Conservation (phyloP, 1,140 invertebrate species). For the Apis mellifera region Amel_HAv3.1 CM009931.2:19419501-19420000, state of each 20-base stretch:
- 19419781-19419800: conserved; percentile 61
- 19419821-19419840: conserved; percentile 50
- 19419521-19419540: conserved; percentile 41
- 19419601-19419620: conserved; percentile 10
- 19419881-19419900: conserved; percentile 30
- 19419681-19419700: not conserved
- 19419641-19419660: not conserved
- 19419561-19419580: not conserved
- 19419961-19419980: not conserved
- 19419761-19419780: conserved; percentile 54
- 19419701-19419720: conserved; percentile 9
- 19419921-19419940: not conserved
- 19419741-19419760: conserved; percentile 3
- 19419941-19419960: not conserved
- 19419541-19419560: conserved; percentile 9
- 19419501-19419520: conserved; percentile 46
- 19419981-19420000: not conserved
- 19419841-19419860: conserved; percentile 44
- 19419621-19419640: conserved; percentile 12
- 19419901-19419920: not conserved
- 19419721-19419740: conserved; percentile 27
- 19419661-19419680: not conserved
- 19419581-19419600: not conserved
- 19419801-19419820: conserved; percentile 57
- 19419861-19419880: conserved; percentile 35